A percentile compares a stretch with the other conserved stretches of the same genome.
These are phyloP conservation scores for Bergia puertoricense DNA, from an alignment of 92 coral and sea anemone species.

Conservation along the genomic window DNA sequence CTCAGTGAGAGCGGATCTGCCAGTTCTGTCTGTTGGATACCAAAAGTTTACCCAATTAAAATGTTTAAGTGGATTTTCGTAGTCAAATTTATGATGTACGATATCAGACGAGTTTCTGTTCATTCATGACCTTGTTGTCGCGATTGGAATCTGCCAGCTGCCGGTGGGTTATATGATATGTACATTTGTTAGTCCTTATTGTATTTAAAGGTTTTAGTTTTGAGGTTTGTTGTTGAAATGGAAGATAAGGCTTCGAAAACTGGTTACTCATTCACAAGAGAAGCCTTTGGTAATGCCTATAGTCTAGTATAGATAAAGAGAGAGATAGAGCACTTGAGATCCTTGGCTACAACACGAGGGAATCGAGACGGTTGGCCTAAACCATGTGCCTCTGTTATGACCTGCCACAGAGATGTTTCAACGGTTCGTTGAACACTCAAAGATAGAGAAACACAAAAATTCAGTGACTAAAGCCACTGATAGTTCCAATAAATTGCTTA, in stretches of 20 bases:
- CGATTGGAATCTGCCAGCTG: conserved; percentile 11
- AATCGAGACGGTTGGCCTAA: neutral
- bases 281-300: neutral
- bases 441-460: neutral
- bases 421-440: conserved; percentile 38
- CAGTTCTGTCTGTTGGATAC: neutral
- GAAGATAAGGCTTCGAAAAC: neutral
- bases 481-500: neutral
- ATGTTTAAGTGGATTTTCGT: neutral
- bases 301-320: neutral
- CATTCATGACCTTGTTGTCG: conserved; percentile 28
- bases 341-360: neutral
- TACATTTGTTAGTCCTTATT: conserved; percentile 6
- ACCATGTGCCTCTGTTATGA: conserved; percentile 29
- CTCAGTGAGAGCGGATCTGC: neutral
- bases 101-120: neutral
- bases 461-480: neutral
- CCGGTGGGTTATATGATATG: conserved; percentile 28
- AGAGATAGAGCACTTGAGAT: neutral
- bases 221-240: neutral
- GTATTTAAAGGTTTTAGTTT: neutral
- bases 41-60: neutral
- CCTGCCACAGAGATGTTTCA: conserved; percentile 15
- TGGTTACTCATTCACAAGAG: neutral
- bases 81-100: neutral